Evolutionary conservation across 2,888 invertebrate genomes (phyloP), one percentile per base, ranked within the genome.

Genomic region (Invenusta paracnida): DNA sequence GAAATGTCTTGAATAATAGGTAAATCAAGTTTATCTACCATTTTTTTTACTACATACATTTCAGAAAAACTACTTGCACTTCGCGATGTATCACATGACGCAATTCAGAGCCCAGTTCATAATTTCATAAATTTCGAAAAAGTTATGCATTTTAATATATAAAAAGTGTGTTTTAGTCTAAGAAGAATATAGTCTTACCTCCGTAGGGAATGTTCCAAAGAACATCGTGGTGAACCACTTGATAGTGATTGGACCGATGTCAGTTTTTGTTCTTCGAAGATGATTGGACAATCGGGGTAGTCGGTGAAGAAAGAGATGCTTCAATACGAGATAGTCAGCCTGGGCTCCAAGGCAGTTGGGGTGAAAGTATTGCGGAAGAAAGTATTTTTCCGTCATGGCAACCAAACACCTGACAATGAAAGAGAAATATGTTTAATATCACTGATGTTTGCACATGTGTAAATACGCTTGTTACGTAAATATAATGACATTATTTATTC

Each of bases 181-280:
- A n/a, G n/a, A n/a, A n/a, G n/a, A n/a, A 30, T 25, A 66, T 2
- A 0, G n/a, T 86, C 89, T 87, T 88, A 92, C 92, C 90, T 92
- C 91, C 88, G 93, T 92, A 0, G 93, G 93, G 0, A 93, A 91
- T 0, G 92, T 91, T 88, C 93, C 93, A 88, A 92, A 92, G 90
- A 92, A 93, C 85, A 93, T 89, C 5, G 93, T 92, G 87, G 93
- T 90, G 89, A 93, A 93, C 93, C 93, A 93, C 89, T 93, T 93
- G 86, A 93, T 90, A 11, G 93, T 93, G 84, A 93, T 91, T 0
- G 93, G 92, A 27, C 92, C 92, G 82, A 93, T 89, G 87, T 93
- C 93, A 86, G 93, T 92, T 87, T 93, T 92, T 66, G 92, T 90
- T 31, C 89, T 89, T 86, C 91, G 90, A 82, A 93, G 88, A 88